Evolutionary conservation across 2,888 invertebrate species (phyloP), one percentile per base, ranked within the genome.

Genomic region (Calameuta filiformis): DNA sequence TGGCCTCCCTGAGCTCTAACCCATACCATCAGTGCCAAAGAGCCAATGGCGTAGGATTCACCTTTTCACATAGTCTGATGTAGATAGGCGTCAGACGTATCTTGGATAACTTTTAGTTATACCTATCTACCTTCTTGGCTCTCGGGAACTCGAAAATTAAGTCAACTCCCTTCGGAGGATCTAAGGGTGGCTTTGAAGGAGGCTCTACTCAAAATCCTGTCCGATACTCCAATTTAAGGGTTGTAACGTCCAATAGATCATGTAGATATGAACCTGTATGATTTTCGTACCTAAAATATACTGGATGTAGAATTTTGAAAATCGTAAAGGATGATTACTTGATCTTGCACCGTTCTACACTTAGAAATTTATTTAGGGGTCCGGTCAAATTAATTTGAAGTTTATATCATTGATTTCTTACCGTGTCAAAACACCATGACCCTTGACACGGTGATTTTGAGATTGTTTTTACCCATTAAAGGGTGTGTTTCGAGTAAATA

Each of bases 111-210:
- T 73, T 30, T 73, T 73, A 15, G 23, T 35, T 73, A 23, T 35
- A 35, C 73, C 73, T 69, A 30, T n/a, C 74, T 80, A 73, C 77
- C 73, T 33, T 23, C 30, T 37, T 37, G 33, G 77, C 81, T 77
- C 79, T 76, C 76, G 80, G 81, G 77, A 85, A 82, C 82, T 83
- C 77, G 82, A 81, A 85, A 82, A 85, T 82, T 76, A 81, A 84
- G 81, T 81, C 82, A 80, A 78, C 80, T 82, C 76, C 23, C 56
- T 56, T 56, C 9, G 23, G 23, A 23, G 23, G 56, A 56, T 9
- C 56, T 9, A 56, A 56, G 56, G 40, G 23, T 56, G 23, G 23
- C 2, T 23, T 56, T 23, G 56, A 6, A 9, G 23, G 6, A 56
- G 56, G 0, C 9, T 37, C 15, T 56, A 56, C 9, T 23, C 9